phyloP scores from a whole-genome alignment of 2,113 vertebrate genomes.

The Aphyosemion australe region DNA sequence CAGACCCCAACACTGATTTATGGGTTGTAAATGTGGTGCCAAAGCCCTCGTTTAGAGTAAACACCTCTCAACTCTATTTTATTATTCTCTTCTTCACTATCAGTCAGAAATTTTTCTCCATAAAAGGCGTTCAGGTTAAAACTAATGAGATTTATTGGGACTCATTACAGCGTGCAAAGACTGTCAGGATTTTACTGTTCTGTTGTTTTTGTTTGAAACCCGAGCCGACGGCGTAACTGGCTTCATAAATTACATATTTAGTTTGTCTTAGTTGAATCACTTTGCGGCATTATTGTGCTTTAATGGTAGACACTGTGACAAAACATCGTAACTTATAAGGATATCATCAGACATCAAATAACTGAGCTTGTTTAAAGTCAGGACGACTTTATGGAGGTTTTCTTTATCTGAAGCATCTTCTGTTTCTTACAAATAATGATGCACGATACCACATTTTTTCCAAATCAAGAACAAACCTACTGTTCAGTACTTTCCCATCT shows the following conservation, averaged over 20 bases:
- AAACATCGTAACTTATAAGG: neutral
- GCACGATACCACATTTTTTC: too few species aligned
- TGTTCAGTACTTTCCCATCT: too few species aligned
- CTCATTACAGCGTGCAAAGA: constrained; percentile 54
- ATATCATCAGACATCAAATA: neutral
- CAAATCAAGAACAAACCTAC: too few species aligned
- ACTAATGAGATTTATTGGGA: constrained; percentile 70
- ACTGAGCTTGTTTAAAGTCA: neutral
- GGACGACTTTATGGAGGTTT: neutral
- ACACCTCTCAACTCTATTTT: constrained; percentile 47
- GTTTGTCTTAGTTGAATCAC: constrained; percentile 1
- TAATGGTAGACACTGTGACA: neutral
- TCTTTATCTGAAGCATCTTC: too few species aligned
- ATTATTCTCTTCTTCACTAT: constrained; percentile 59
- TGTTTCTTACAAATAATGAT: too few species aligned
- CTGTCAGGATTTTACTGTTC: constrained; percentile 21
- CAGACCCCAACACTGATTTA: constrained; percentile 57
- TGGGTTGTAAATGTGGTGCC: constrained; percentile 51
- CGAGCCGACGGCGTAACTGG: constrained; percentile 7
- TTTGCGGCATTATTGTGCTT: constrained; percentile 1
- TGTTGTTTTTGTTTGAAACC: constrained; percentile 16
- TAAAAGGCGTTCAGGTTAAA: constrained; percentile 71
- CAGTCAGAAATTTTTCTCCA: constrained; percentile 48
- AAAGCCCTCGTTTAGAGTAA: constrained; percentile 49
- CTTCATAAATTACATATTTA: constrained; percentile 4